Evolutionary conservation across 2,797 vertebrate species (phyloP), one percentile per base, ranked within the genome.

Genomic region (Gadopsis marmoratus): DNA sequence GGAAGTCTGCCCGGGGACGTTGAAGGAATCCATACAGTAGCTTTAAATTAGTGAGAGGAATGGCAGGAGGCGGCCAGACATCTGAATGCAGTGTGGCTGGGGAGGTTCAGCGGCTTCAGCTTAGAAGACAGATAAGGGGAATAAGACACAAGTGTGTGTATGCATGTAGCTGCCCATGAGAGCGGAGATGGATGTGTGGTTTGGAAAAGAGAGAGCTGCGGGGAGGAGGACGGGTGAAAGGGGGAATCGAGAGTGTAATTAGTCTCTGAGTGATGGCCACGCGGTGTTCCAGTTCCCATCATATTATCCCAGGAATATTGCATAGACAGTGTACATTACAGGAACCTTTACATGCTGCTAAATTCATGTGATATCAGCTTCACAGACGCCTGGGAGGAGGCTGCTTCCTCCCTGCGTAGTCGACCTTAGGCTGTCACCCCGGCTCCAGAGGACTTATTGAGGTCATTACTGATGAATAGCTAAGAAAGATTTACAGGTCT

Each of bases 21-120:
- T 50, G 71, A 79, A 58, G 68, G 79, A 87, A 91, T 92, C 85
- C 81, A 79, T 92, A 93, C 90, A 92, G 92, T 92, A 92, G 92
- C 91, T 89, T 89, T 87, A 79, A 90, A 91, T 91, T 88, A 90
- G 88, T 19, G 62, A 74, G 83, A 79, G 81, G 82, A 86, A 87
- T 48, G 83, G 74, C 70, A 33, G 53, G 48, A 83, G 66, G 47
- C 71, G 37, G 83, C 77, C 76, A 85, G 83, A 82, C 74, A 54
- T 88, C 76, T 82, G 84, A 88, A 72, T 85, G 59, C 75, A 47
- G 58, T 5, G 83, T 45, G 74, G 73, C 71, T 31, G 72, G 60
- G 71, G 84, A 82, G 62, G 58, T 37, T 67, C 48, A 8, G 72
- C 17, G 29, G 71, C 70, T 71, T 79, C 62, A 29, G 58, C 76